Evolutionary conservation across 2,888 invertebrate genomes (phyloP).

Genomic region (Phorcus lineatus): DNA sequence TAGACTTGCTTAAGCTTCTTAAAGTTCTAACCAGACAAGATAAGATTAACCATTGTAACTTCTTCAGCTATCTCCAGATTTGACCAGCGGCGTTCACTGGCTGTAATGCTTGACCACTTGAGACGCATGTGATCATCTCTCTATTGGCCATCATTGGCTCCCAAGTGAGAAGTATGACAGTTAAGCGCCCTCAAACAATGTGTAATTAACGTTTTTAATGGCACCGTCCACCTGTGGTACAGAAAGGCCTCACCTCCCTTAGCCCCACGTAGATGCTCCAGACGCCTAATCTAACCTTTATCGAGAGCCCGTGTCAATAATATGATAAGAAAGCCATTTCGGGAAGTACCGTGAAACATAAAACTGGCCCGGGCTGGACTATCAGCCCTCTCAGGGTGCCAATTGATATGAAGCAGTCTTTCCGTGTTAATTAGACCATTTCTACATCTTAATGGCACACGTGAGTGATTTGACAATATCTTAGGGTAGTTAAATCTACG

Average conservation of each 20-base stretch:
- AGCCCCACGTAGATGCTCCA: neutral
- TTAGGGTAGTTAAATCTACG: neutral
- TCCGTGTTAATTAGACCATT: slow-evolving; percentile 20
- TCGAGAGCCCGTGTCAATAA: neutral
- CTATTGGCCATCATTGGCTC: neutral
- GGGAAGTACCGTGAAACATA: slow-evolving; percentile 17
- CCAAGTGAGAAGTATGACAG: neutral
- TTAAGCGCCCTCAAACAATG: neutral
- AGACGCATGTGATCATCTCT: neutral
- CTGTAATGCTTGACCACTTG: slow-evolving; percentile 1
- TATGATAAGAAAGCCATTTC: slow-evolving; percentile 15
- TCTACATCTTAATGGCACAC: neutral
- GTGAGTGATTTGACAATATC: slow-evolving; percentile 3
- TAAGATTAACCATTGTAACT: too few relatives aligned
- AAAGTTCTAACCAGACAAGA: too few relatives aligned
- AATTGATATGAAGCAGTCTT: slow-evolving; percentile 16
- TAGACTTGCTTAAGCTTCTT: too few relatives aligned
- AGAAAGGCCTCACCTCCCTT: neutral
- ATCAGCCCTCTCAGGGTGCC: slow-evolving; percentile 11
- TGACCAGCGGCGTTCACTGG: neutral
- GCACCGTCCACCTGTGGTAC: neutral
- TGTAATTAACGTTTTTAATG: slow-evolving; percentile 4
- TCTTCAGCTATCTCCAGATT: too few relatives aligned
- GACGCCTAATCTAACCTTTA: slow-evolving; percentile 5
- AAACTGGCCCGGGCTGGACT: slow-evolving; percentile 15